Conservation (phyloP, 2,113 vertebrate genomes). For the Nerophis ophidion region DNA sequence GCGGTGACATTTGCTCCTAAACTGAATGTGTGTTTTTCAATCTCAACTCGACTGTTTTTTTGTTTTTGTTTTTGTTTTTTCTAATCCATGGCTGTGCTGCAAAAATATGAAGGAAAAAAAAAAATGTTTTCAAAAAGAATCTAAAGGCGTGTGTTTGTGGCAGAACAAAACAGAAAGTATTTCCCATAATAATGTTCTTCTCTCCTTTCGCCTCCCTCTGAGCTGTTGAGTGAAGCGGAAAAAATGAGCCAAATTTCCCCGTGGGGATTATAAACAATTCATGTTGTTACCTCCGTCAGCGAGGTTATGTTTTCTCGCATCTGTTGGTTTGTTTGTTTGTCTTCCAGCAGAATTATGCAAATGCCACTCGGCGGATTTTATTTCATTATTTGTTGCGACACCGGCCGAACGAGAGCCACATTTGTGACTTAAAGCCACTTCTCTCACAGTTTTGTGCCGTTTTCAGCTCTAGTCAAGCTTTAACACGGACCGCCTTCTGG, state of each 20-base stretch:
- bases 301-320: constrained; percentile 7
- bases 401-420: neutral
- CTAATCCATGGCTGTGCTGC: neutral
- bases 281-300: constrained; percentile 21
- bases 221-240: constrained; percentile 28
- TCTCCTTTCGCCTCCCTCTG: constrained; percentile 16
- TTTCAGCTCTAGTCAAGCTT: constrained; percentile 7
- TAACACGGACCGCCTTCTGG: constrained; percentile 23
- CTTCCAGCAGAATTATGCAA: constrained; percentile 10
- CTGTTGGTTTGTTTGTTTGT: constrained; percentile 7
- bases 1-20: too few relatives aligned
- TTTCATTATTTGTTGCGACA: constrained; percentile 8
- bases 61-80: neutral
- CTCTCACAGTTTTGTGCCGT: neutral
- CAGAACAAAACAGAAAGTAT: constrained; percentile 9
- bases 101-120: too few relatives aligned
- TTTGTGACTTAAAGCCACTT: neutral
- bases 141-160: constrained; percentile 1
- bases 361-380: constrained; percentile 12
- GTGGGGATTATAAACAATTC: constrained; percentile 30
- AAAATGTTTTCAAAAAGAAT: neutral
- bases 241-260: constrained; percentile 28
- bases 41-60: too few relatives aligned
- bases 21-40: too few relatives aligned
- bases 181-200: constrained; percentile 18